A percentile compares a stretch with the other conserved stretches of the same genome.
phyloP scores from a whole-genome alignment of 2,888 invertebrate genomes.

The Cephus spinipes region DNA sequence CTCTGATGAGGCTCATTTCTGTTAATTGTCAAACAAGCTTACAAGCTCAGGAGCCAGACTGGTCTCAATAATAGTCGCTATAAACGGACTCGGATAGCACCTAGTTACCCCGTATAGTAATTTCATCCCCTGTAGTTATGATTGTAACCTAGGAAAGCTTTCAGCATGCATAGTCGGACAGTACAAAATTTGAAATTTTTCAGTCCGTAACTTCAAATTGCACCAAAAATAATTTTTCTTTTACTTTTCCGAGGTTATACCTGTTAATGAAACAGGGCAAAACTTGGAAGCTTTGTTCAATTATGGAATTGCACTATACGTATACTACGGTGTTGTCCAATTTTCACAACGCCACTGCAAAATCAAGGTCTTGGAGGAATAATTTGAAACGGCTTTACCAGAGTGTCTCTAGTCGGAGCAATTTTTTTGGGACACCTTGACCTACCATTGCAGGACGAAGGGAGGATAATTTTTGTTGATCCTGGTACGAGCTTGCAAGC shows the following conservation, averaged over 20 bases:
- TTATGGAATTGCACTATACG: not conserved
- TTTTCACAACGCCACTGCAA: not conserved
- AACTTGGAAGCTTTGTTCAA: not conserved
- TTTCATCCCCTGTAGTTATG: not conserved
- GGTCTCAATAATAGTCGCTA: not conserved
- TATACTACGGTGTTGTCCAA: not conserved
- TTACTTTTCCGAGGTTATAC: not conserved
- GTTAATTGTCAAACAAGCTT: not conserved
- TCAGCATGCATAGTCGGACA: not conserved
- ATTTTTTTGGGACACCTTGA: not conserved
- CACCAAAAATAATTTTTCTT: not conserved
- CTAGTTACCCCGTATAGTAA: not conserved
- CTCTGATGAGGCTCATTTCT: not conserved
- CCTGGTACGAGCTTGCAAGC: slow-evolving; percentile 24
- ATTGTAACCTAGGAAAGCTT: not conserved
- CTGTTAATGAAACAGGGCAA: not conserved
- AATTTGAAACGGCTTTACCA: not conserved
- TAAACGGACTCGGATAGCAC: not conserved
- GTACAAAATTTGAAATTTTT: not conserved
- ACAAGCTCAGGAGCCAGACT: not conserved
- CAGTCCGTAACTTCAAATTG: not conserved
- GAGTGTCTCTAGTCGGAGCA: not conserved
- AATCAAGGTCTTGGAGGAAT: not conserved
- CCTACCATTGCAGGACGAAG: slow-evolving; percentile 4
- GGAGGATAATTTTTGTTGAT: slow-evolving; percentile 40